A percentile compares a stretch with the other conserved stretches of the same genome.
phyloP scores from a whole-genome alignment of 1,140 invertebrate genomes.

The Aculops lycopersici region DNA sequence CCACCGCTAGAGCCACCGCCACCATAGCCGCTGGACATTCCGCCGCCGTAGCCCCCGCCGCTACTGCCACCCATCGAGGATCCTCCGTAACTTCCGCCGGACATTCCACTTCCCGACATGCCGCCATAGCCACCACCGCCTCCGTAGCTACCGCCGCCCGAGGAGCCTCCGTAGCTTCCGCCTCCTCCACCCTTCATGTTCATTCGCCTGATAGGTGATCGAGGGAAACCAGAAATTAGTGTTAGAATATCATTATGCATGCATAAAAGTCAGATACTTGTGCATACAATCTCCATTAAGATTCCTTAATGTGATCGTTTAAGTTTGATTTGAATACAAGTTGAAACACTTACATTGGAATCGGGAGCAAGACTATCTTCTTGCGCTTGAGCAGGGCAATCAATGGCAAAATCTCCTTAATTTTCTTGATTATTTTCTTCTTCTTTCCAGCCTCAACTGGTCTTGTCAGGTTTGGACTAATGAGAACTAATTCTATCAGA shows the following conservation, averaged over 20 bases:
- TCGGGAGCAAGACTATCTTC: background rate
- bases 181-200: slow-evolving; percentile 2
- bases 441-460: background rate
- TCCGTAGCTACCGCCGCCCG: background rate
- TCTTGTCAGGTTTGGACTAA: background rate
- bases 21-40: background rate
- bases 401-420: background rate
- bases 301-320: too few species aligned
- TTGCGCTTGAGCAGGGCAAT: background rate
- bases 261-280: too few species aligned
- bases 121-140: background rate
- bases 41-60: background rate
- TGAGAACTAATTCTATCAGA: background rate
- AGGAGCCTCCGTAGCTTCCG: background rate
- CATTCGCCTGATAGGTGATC: too few species aligned
- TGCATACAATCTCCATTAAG: too few species aligned
- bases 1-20: background rate
- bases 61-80: background rate
- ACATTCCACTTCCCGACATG: too few species aligned
- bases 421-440: background rate
- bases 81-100: background rate
- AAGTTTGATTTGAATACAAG: too few species aligned
- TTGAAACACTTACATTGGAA: background rate
- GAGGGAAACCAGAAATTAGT: too few species aligned
- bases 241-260: too few species aligned